Base-by-base conservation (phyloP, 92 coral and sea anemone genomes). In the Palythoa grandis region DNA sequence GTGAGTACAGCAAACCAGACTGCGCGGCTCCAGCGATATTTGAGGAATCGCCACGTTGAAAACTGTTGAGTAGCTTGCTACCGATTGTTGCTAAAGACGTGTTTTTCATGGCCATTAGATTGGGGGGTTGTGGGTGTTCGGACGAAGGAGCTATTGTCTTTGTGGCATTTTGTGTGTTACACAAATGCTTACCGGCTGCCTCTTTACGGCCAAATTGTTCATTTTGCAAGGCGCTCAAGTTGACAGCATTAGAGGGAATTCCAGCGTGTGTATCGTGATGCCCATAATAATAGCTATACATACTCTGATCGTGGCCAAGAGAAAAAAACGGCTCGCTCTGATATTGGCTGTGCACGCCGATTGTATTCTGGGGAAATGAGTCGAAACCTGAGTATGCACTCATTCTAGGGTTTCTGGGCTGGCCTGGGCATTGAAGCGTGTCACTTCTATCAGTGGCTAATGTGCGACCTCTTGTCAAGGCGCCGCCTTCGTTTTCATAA, bases 1-100 rank as follows among this genome's bases (percentile, higher is more conserved):
- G 98, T 86, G 98, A 92, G 95, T 87, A 77, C 79, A 70, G 47
- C 65, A 17, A 74, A 25, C 91, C 92, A 94, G 98, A 94, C 98
- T 90, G 90, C 90, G 98, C 87, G 98, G 89, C 98, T 78, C 98
- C 98, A 90, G 74, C n/a, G 60, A 80, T 63, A 67, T 80, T 66
- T 65, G 85, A 37, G 60, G 74, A 66, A 66, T 80, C 74, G 54
- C 85, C 74, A 23, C 74, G 60, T 23, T 8, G 22, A 80, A 80
- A 80, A 66, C 61, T 40, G 85, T 66, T 80, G 58, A 80, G 74
- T 65, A 66, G 85, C 72, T 80, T 80, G 15, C 85, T 80, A 16
- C 85, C 85, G 24, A 80, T 66, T 80, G 72, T 25, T 12, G 39
- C 58, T n/a, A 47, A 29, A 22, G 85, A 66, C 56, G 52, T 54